Conservation (phyloP, 2,888 invertebrate genomes). For the Idaea straminata region DNA sequence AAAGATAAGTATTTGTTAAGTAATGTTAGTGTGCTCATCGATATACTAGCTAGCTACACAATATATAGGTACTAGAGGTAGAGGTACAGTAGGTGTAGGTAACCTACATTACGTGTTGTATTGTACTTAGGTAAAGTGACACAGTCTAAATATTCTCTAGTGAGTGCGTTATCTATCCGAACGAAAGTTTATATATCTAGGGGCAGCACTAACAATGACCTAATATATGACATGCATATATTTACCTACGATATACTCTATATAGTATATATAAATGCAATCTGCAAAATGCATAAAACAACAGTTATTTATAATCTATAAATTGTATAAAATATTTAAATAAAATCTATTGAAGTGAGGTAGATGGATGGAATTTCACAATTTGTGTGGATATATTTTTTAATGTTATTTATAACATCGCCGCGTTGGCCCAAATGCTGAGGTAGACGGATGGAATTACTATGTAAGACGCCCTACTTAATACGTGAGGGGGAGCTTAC, state of each 20-base stretch:
- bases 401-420: constrained; percentile 58
- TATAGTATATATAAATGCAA: constrained; percentile 79
- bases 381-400: constrained; percentile 78
- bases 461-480: constrained; percentile 73
- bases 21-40: constrained; percentile 61
- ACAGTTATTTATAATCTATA: constrained; percentile 77
- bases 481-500: constrained; percentile 67
- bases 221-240: constrained; percentile 69
- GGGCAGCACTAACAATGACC: constrained; percentile 71
- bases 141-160: constrained; percentile 62
- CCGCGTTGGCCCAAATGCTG: constrained; percentile 78
- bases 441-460: constrained; percentile 82
- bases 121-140: constrained; percentile 56
- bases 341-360: constrained; percentile 84
- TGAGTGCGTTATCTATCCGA: constrained; percentile 62
- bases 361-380: constrained; percentile 87
- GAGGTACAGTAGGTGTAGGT: neutral
- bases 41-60: constrained; percentile 31
- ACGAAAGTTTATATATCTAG: constrained; percentile 49
- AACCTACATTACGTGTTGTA: neutral
- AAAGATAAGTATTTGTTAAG: constrained; percentile 59
- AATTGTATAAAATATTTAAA: constrained; percentile 81
- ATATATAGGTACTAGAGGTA: constrained; percentile 25
- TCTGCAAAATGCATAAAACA: constrained; percentile 80
- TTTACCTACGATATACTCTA: constrained; percentile 78